Conservation (phyloP, 2,113 vertebrate species). For the Hassar affinis region DNA sequence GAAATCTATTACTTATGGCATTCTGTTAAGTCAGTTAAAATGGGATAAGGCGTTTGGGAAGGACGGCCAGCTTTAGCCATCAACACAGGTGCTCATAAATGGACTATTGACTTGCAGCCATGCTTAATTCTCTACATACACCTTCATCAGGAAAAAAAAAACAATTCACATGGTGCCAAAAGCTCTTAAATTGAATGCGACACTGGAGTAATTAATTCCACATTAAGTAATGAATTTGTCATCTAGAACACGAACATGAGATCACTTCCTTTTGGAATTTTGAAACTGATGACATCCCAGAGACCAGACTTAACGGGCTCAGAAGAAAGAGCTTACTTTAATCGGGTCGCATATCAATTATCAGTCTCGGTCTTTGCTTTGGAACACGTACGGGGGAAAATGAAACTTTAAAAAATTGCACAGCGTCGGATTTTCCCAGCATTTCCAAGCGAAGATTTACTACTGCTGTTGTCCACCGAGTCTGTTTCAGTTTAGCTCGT, state of each 20-base stretch:
- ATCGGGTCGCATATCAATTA: conserved; percentile 65
- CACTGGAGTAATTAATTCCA: conserved; percentile 64
- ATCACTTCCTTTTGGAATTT: conserved; percentile 52
- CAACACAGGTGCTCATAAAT: conserved; percentile 32
- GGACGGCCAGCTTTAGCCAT: background rate
- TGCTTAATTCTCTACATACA: conserved; percentile 5
- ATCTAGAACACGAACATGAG: conserved; percentile 50
- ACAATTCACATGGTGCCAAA: conserved; percentile 1
- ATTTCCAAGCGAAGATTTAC: conserved; percentile 49
- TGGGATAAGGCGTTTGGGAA: background rate
- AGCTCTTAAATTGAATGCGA: conserved; percentile 59
- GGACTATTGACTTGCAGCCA: background rate
- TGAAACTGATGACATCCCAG: conserved; percentile 55
- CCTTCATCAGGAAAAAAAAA: conserved; percentile 13
- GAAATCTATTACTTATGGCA: conserved; percentile 20
- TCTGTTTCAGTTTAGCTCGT: conserved; percentile 48
- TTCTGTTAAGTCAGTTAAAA: background rate
- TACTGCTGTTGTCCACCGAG: conserved; percentile 47
- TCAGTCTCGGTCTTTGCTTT: conserved; percentile 54
- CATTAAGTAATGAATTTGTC: conserved; percentile 56
- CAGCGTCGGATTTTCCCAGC: conserved; percentile 39
- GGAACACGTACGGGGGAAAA: conserved; percentile 39
- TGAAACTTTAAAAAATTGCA: conserved; percentile 27
- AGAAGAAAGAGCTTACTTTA: conserved; percentile 55
- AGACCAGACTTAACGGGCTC: conserved; percentile 53